These are phyloP conservation scores for Troilus luridus DNA, from an alignment of 2,888 invertebrate species.

Conservation along the genomic window DNA sequence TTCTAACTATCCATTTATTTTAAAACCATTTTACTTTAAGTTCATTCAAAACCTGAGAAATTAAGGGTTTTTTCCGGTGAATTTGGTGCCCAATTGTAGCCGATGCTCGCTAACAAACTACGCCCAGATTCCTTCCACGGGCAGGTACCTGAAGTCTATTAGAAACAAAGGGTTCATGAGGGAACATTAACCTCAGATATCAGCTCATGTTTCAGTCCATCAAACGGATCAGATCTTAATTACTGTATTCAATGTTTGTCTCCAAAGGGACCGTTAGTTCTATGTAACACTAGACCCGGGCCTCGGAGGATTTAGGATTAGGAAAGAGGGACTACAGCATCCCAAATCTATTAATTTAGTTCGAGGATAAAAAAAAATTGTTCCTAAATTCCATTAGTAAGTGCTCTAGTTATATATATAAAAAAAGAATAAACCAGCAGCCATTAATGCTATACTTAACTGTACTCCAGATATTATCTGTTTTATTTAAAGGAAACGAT, in stretches of 20 bases:
- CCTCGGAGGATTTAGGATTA: conserved; percentile 25
- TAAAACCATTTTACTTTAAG: no score
- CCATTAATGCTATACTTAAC: background rate
- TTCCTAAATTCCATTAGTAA: conserved; percentile 3
- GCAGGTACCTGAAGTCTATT: background rate
- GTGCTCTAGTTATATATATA: background rate
- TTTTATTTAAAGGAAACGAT: background rate
- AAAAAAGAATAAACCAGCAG: background rate
- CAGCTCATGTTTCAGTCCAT: conserved; percentile 47
- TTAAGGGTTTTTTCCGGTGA: no score
- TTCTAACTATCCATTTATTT: no score
- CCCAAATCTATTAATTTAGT: conserved; percentile 43
- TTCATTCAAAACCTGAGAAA: no score
- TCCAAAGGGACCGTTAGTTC: conserved; percentile 45
- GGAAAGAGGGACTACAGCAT: background rate
- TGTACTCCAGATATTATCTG: background rate
- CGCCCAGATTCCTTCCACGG: background rate
- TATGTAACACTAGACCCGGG: conserved; percentile 30
- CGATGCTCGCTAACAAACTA: background rate
- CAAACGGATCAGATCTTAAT: conserved; percentile 49
- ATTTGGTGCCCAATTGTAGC: no score
- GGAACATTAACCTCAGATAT: conserved; percentile 39
- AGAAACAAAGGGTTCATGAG: conserved; percentile 35
- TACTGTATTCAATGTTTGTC: conserved; percentile 46
- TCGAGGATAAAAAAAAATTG: background rate